Percentiles rank a stretch among this genome's conserved stretches.
Conservation (phyloP, 2,888 invertebrate genomes). For the Dinocampus coccinellae region DNA sequence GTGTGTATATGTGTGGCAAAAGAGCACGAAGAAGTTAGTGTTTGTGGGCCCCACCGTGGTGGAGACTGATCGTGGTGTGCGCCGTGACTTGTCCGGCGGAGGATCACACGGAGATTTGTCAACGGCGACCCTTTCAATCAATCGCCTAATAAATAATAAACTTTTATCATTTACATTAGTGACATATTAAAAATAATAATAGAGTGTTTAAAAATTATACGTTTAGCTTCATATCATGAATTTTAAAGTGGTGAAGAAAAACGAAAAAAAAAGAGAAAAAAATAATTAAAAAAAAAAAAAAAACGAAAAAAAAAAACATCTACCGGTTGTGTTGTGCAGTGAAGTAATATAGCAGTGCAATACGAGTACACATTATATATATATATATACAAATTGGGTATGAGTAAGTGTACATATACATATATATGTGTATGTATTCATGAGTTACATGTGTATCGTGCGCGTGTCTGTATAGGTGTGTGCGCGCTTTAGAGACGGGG, state of each 20-base stretch:
- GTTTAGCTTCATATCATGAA: no score
- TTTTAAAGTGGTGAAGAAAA: no score
- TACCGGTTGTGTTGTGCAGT: neutral
- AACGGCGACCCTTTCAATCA: conserved; percentile 17
- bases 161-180: neutral
- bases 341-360: no score
- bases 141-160: neutral
- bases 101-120: conserved; percentile 26
- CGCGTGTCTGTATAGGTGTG: conserved; percentile 9
- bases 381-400: no score
- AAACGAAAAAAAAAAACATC: neutral
- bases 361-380: no score
- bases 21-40: conserved; percentile 39
- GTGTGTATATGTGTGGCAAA: conserved; percentile 9
- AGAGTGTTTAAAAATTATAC: no score
- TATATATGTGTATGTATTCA: no score
- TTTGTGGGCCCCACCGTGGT: conserved; percentile 38
- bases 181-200: neutral
- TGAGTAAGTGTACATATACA: no score
- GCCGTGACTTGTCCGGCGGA: conserved; percentile 35
- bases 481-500: conserved; percentile 22
- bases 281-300: neutral
- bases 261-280: no score
- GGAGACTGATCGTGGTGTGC: conserved; percentile 40
- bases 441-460: neutral